These are phyloP conservation scores for Eumeta japonica DNA, from an alignment of 1,140 invertebrate genomes.

Conservation along the genomic window DNA sequence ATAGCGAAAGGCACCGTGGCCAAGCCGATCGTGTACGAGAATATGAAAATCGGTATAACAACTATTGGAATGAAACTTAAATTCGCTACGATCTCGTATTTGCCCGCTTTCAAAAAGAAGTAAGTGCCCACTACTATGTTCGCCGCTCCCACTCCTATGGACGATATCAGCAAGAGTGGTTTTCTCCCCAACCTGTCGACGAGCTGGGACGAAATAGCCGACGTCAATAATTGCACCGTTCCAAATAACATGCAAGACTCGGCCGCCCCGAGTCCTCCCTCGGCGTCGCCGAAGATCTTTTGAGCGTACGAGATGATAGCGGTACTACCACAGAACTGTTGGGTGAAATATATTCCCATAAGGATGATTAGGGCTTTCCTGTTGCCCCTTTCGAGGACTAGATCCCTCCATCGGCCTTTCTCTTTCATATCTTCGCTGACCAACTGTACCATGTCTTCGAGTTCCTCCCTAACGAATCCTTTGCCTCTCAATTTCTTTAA, in stretches of 20 bases:
- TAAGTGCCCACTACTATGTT: constrained; percentile 63
- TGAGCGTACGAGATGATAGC: constrained; percentile 74
- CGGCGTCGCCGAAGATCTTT: constrained; percentile 65
- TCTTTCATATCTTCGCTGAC: constrained; percentile 59
- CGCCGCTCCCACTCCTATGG: constrained; percentile 54
- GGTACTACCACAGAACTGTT: constrained; percentile 76
- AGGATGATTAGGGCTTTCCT: constrained; percentile 66
- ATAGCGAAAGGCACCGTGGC: constrained; percentile 71
- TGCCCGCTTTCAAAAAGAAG: constrained; percentile 57
- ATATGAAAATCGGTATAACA: constrained; percentile 69
- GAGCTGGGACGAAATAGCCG: constrained; percentile 62
- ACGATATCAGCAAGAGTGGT: constrained; percentile 65
- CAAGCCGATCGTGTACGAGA: constrained; percentile 70
- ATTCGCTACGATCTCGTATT: constrained; percentile 32
- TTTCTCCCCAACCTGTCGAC: constrained; percentile 73
- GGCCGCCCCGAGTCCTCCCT: constrained; percentile 51
- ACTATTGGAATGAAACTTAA: constrained; percentile 64
- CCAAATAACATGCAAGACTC: constrained; percentile 67
- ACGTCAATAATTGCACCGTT: constrained; percentile 65
- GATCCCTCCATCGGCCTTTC: constrained; percentile 58
- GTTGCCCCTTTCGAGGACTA: constrained; percentile 61
- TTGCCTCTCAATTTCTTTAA: constrained; percentile 64
- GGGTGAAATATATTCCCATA: constrained; percentile 67
- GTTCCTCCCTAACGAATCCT: constrained; percentile 61
- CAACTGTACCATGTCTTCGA: constrained; percentile 62